Conservation (phyloP, 2,113 vertebrate genomes). For the Chlorodrepanis virens region DNA sequence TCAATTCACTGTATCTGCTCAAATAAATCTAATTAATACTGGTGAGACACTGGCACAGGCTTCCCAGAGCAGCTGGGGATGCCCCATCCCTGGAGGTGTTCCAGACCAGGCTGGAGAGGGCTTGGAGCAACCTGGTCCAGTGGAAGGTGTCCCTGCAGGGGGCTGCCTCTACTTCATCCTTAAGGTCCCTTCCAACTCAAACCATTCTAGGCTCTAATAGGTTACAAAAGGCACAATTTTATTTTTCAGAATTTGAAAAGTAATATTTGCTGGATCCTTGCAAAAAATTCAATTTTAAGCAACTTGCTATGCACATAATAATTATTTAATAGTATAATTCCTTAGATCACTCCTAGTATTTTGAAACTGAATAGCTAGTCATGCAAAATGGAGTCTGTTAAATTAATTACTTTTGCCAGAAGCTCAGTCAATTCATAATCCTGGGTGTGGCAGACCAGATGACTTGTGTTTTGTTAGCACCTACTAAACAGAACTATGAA, state of each 20-base stretch:
- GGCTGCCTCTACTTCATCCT: neutral
- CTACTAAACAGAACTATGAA: neutral
- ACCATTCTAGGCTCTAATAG: neutral
- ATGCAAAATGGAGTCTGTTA: conserved; percentile 26
- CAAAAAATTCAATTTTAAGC: neutral
- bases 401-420: conserved; percentile 12
- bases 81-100: neutral
- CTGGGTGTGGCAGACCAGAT: conserved; percentile 8
- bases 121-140: neutral
- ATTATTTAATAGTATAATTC: neutral
- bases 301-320: neutral
- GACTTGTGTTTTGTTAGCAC: neutral
- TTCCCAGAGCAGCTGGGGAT: neutral
- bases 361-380: neutral
- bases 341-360: neutral
- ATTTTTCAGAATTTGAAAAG: neutral
- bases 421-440: conserved; percentile 12
- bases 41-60: neutral
- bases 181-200: neutral
- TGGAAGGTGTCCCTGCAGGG: neutral
- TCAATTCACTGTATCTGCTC: neutral
- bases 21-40: neutral
- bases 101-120: neutral
- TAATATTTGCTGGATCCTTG: neutral
- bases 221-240: neutral